phyloP scores from a whole-genome alignment of 1,140 invertebrate species.

The Pseudobourletiella spinata region DNA sequence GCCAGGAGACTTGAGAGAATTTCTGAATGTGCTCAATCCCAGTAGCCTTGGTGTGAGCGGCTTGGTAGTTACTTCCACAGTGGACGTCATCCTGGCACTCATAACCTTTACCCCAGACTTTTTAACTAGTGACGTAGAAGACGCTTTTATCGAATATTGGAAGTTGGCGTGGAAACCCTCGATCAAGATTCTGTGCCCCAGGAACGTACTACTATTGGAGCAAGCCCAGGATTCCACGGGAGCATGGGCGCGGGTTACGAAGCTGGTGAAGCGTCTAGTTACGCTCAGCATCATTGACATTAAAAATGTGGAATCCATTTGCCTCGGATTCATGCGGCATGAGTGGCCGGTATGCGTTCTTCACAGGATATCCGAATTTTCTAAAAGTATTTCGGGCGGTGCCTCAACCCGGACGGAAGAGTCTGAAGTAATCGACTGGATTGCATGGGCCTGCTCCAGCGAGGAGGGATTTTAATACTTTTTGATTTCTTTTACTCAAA shows the following conservation, averaged over 20 bases:
- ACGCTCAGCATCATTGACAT: constrained; percentile 41
- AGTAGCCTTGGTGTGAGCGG: neutral
- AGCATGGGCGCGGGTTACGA: constrained; percentile 21
- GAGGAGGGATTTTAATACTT: neutral
- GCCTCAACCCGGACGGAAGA: neutral
- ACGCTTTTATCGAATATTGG: constrained; percentile 42
- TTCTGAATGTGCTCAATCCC: neutral
- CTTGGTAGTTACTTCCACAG: constrained; percentile 5
- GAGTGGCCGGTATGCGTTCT: constrained; percentile 41
- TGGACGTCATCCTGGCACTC: constrained; percentile 16
- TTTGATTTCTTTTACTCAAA: too few relatives aligned
- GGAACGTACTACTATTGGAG: constrained; percentile 43
- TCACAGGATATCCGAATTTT: constrained; percentile 12
- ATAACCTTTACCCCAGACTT: constrained; percentile 10
- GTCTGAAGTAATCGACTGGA: constrained; percentile 33
- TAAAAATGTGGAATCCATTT: constrained; percentile 42
- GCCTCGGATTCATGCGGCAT: constrained; percentile 43
- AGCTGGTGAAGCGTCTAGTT: constrained; percentile 22
- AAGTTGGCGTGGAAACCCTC: constrained; percentile 30
- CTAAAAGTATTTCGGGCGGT: constrained; percentile 5
- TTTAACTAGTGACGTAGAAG: constrained; percentile 7
- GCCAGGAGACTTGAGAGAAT: neutral
- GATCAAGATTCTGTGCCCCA: constrained; percentile 40
- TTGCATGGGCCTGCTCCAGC: constrained; percentile 24
- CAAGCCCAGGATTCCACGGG: constrained; percentile 33